Conservation (phyloP, 2,888 invertebrate genomes). For the Theodoxus fluviatilis region DNA sequence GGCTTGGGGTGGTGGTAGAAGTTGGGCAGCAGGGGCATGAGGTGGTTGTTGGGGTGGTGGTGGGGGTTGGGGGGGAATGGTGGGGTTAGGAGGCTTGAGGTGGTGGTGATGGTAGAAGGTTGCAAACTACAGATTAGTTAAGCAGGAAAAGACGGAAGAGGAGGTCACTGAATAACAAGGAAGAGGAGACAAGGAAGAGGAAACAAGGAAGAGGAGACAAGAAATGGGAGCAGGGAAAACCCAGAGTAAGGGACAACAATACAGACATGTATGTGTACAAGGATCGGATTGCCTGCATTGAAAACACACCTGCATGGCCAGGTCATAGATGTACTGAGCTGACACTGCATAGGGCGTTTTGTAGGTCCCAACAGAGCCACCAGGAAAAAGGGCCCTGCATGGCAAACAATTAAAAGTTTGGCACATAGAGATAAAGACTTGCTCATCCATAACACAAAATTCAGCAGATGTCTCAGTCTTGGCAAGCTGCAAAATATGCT, state of each 20-base stretch:
- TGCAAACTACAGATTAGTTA: no score
- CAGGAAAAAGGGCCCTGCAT: constrained; percentile 80
- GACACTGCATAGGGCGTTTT: constrained; percentile 78
- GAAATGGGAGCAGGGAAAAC: not conserved
- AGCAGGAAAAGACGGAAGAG: not conserved
- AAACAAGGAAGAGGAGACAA: not conserved
- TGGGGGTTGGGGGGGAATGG: not conserved
- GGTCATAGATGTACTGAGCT: constrained; percentile 72
- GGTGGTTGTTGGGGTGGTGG: not conserved
- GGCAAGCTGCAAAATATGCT: no score
- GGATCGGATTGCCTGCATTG: not conserved
- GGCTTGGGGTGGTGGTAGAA: no score
- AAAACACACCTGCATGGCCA: constrained; percentile 70
- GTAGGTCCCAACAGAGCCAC: constrained; percentile 79
- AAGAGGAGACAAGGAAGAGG: not conserved
- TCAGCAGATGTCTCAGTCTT: no score
- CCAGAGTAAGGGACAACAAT: not conserved
- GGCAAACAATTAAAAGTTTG: not conserved
- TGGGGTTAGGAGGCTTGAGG: no score
- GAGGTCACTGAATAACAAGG: not conserved
- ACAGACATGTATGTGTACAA: not conserved
- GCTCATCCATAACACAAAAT: no score
- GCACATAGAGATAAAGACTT: not conserved
- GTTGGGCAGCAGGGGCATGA: no score
- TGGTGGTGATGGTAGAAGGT: no score